Evolutionary conservation across 2,113 vertebrate species (phyloP).

Genomic region (Paracanthobrama guichenoti): DNA sequence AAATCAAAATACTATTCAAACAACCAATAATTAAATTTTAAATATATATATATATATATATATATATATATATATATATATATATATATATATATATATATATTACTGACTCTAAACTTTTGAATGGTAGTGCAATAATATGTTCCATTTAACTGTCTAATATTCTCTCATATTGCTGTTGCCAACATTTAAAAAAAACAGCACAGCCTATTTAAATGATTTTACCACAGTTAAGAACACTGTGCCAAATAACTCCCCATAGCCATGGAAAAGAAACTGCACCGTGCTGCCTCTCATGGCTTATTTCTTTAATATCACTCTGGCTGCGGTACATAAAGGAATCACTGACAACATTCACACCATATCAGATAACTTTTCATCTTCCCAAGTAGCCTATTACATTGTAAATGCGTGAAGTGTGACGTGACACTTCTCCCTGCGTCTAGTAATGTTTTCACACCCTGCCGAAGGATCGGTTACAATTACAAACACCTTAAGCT

Average conservation of each 20-base stretch:
- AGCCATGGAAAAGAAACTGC: background rate
- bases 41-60: too few species aligned
- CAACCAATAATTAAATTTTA: too few species aligned
- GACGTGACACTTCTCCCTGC: constrained; percentile 17
- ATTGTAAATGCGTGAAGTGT: constrained; percentile 1
- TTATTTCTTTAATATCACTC: constrained; percentile 21
- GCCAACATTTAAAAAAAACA: background rate
- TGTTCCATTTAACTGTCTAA: background rate
- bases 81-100: too few species aligned
- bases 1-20: too few species aligned
- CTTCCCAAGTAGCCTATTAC: background rate
- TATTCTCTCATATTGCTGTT: background rate
- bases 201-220: background rate
- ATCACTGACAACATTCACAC: constrained; percentile 23
- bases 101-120: background rate
- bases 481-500: constrained; percentile 50
- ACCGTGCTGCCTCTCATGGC: background rate
- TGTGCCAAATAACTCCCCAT: background rate
- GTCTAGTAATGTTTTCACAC: constrained; percentile 5
- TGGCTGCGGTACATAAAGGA: constrained; percentile 4
- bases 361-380: constrained; percentile 25
- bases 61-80: too few species aligned
- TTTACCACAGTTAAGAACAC: background rate
- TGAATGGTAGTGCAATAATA: background rate
- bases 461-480: background rate